Conservation (phyloP, 2,888 invertebrate species). For the Hirtodrosophila cameraria region DNA sequence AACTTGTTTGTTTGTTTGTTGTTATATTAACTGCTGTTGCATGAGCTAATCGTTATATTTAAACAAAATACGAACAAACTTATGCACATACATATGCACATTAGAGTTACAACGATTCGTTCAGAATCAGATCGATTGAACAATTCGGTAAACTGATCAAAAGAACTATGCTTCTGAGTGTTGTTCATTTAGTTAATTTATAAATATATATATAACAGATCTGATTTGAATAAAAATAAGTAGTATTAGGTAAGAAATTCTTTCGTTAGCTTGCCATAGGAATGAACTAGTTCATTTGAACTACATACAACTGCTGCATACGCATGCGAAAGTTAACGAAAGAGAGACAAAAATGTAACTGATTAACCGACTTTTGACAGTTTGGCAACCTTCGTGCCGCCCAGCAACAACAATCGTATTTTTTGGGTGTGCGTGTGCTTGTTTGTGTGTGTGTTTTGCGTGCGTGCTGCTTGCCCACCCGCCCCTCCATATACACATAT, state of each 20-base stretch:
- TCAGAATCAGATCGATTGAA: no score
- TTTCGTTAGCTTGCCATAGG: no score
- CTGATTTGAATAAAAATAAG: no score
- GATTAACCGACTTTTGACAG: constrained; percentile 37
- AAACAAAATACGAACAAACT: constrained; percentile 13
- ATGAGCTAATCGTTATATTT: constrained; percentile 73
- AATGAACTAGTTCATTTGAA: not conserved
- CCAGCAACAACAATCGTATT: constrained; percentile 6
- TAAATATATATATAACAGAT: no score
- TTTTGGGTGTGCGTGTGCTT: constrained; percentile 4
- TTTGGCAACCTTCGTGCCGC: constrained; percentile 44
- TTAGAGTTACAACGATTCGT: not conserved
- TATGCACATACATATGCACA: not conserved
- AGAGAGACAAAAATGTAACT: constrained; percentile 54
- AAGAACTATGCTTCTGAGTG: no score
- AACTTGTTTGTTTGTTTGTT: constrained; percentile 14
- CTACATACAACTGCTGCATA: constrained; percentile 34
- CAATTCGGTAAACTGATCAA: no score
- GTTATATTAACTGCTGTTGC: constrained; percentile 58
- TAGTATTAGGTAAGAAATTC: no score
- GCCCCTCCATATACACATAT: constrained; percentile 21
- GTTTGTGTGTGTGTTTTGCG: constrained; percentile 15
- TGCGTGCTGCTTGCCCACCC: constrained; percentile 11
- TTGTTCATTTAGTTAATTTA: no score
- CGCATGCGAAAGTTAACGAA: constrained; percentile 36